Conservation (phyloP, 2,888 invertebrate species). For the Phragmatobia fuliginosa region DNA sequence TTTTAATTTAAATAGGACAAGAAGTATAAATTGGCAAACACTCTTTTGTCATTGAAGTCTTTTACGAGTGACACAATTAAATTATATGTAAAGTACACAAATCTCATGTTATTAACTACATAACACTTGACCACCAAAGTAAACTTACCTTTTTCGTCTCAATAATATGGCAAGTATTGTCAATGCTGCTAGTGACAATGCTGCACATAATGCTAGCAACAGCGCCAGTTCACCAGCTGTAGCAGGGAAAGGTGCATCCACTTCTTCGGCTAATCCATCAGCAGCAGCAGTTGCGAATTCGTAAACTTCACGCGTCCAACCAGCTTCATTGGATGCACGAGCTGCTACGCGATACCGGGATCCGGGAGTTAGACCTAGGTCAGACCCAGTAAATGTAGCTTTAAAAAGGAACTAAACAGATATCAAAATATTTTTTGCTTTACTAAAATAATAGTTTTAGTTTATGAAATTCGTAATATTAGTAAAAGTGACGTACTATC, state of each 20-base stretch:
- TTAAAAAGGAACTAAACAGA: neutral
- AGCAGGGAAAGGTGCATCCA: slow-evolving; percentile 81
- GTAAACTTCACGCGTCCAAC: slow-evolving; percentile 87
- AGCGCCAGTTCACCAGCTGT: slow-evolving; percentile 80
- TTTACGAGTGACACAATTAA: no score
- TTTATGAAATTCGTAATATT: neutral
- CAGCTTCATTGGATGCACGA: slow-evolving; percentile 88
- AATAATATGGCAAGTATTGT: slow-evolving; percentile 87
- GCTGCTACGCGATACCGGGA: slow-evolving; percentile 88
- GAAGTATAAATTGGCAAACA: no score
- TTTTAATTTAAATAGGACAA: no score
- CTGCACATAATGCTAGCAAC: slow-evolving; percentile 85
- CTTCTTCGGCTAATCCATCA: slow-evolving; percentile 84
- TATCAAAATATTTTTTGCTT: no score
- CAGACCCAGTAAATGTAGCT: neutral
- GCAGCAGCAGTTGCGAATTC: slow-evolving; percentile 86
- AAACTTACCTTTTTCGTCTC: slow-evolving; percentile 79
- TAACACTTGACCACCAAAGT: neutral
- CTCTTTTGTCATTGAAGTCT: neutral
- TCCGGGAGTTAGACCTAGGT: slow-evolving; percentile 81
- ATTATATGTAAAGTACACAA: no score
- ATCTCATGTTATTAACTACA: no score
- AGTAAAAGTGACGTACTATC: no score
- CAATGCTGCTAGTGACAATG: slow-evolving; percentile 84
- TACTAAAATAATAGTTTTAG: no score